Conservation (phyloP, 2,113 vertebrate species). For the Callocephalon fimbriatum region DNA sequence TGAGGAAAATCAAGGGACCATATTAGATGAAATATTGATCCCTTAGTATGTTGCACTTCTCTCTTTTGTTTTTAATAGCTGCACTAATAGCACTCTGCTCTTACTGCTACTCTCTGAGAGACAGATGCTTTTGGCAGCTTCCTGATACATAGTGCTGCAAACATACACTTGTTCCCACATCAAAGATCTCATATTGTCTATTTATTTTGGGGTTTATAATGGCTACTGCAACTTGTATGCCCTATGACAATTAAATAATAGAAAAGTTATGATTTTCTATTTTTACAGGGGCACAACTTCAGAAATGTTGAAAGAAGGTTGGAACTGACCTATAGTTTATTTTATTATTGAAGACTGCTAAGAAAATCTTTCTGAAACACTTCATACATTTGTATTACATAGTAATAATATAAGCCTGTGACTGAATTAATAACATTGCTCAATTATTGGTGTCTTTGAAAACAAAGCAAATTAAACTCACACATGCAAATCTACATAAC, state of each 20-base stretch:
- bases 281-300: background rate
- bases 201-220: background rate
- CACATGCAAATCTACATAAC: background rate
- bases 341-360: background rate
- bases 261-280: background rate
- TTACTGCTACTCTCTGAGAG: background rate
- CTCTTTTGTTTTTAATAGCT: constrained; percentile 21
- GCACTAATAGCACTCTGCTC: background rate
- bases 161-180: background rate
- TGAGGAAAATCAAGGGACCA: background rate
- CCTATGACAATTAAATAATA: background rate
- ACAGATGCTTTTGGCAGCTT: background rate
- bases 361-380: background rate
- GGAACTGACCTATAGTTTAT: background rate
- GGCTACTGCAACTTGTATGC: background rate
- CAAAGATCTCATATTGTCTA: background rate
- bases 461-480: constrained; percentile 23
- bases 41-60: background rate
- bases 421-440: background rate
- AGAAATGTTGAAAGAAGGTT: background rate
- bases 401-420: background rate
- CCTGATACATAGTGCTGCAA: background rate
- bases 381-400: background rate
- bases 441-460: background rate
- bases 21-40: constrained; percentile 43